Evolutionary conservation across 2,888 invertebrate species (phyloP).

Genomic region (Meiosimyza platycephala): DNA sequence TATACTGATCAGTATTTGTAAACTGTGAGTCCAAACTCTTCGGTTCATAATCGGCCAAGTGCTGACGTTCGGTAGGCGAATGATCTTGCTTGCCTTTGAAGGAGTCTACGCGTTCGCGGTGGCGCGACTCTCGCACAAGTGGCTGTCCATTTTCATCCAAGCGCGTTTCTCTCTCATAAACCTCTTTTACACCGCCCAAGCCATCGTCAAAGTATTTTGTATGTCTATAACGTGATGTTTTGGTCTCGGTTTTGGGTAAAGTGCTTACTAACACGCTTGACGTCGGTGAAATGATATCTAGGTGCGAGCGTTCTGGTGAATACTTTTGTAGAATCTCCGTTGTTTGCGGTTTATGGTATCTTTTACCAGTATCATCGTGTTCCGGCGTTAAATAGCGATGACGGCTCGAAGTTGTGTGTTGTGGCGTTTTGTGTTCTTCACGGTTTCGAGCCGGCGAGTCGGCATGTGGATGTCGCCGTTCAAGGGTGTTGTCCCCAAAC

Average conservation of each 20-base stretch:
- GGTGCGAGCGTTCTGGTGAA: constrained; percentile 58
- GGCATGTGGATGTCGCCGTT: constrained; percentile 57
- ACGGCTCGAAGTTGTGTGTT: constrained; percentile 24
- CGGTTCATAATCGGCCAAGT: constrained; percentile 69
- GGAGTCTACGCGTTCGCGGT: constrained; percentile 65
- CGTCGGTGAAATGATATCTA: constrained; percentile 56
- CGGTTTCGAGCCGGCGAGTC: constrained; percentile 69
- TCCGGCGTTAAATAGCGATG: constrained; percentile 54
- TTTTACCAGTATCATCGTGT: constrained; percentile 48
- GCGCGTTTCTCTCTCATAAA: constrained; percentile 67
- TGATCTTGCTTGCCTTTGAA: constrained; percentile 41
- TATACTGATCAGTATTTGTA: constrained; percentile 68
- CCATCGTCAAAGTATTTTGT: constrained; percentile 67
- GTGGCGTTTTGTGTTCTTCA: constrained; percentile 49
- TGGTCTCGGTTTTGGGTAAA: constrained; percentile 52
- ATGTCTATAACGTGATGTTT: constrained; percentile 62
- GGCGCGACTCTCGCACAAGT: constrained; percentile 65
- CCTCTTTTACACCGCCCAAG: constrained; percentile 70
- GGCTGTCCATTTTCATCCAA: constrained; percentile 66
- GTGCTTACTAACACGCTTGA: constrained; percentile 47
- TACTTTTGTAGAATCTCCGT: constrained; percentile 59
- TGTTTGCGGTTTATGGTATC: constrained; percentile 57
- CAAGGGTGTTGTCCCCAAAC: constrained; percentile 61
- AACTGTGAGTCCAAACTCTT: constrained; percentile 76
- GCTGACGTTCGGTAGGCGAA: constrained; percentile 50